Conservation (phyloP, 1,140 invertebrate genomes). For the Ceratina australensis region DNA sequence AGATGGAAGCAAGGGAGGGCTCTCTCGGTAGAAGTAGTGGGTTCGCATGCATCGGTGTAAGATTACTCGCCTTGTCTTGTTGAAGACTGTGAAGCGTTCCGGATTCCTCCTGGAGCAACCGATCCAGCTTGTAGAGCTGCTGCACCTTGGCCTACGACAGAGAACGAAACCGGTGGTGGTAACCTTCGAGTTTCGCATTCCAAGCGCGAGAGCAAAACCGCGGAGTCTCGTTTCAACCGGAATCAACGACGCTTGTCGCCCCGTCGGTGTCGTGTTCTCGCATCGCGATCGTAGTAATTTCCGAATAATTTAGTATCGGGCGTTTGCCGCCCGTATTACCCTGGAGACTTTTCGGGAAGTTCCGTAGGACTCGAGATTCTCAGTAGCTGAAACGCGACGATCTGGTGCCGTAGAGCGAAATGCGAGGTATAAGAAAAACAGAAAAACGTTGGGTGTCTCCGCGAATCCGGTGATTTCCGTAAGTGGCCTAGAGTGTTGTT, state of each 20-base stretch:
- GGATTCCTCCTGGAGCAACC: slow-evolving; percentile 92
- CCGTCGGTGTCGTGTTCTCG: slow-evolving; percentile 11
- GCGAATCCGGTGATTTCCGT: too few species aligned
- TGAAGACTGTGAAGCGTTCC: slow-evolving; percentile 90
- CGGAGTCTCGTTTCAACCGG: slow-evolving; percentile 57
- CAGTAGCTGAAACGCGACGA: too few species aligned
- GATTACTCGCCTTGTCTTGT: slow-evolving; percentile 86
- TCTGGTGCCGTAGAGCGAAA: too few species aligned
- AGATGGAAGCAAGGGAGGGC: background rate
- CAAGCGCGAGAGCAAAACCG: background rate
- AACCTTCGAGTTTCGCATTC: slow-evolving; percentile 48
- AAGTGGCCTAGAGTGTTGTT: too few species aligned
- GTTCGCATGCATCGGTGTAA: background rate
- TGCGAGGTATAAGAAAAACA: too few species aligned
- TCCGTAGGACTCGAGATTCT: too few species aligned
- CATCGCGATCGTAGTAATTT: background rate
- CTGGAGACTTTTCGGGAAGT: too few species aligned
- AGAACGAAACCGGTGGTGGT: slow-evolving; percentile 30
- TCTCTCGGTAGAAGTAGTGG: background rate
- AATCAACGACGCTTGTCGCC: slow-evolving; percentile 34
- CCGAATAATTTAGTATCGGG: too few species aligned
- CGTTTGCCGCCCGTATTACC: too few species aligned
- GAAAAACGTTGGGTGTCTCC: too few species aligned
- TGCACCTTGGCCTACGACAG: slow-evolving; percentile 86
- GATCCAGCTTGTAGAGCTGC: slow-evolving; percentile 90